Conservation (phyloP, 2,797 vertebrate species). For the Acrocephalus scirpaceus region DNA sequence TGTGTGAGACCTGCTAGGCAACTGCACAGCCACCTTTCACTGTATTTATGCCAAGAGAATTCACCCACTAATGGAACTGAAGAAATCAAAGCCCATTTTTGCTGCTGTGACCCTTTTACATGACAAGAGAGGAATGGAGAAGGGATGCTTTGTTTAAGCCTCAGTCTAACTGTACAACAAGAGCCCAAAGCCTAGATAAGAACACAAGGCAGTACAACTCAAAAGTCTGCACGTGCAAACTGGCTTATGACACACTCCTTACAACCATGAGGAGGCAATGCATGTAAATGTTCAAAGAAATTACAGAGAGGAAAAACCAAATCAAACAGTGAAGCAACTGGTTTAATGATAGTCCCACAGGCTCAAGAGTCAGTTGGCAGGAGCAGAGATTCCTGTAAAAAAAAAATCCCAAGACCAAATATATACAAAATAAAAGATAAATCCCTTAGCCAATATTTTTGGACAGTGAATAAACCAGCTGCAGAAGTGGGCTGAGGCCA, state of each 20-base stretch:
- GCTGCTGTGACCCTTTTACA: not conserved
- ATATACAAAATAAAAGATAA: constrained; percentile 53
- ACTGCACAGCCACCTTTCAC: not conserved
- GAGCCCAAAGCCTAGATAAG: not conserved
- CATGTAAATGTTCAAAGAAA: not conserved
- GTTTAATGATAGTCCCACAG: constrained; percentile 32
- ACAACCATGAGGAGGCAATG: not conserved
- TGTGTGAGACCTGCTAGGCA: not conserved
- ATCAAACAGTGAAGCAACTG: constrained; percentile 43
- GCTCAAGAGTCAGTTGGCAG: constrained; percentile 51
- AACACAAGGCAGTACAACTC: not conserved
- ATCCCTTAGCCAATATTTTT: constrained; percentile 65
- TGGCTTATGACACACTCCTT: not conserved
- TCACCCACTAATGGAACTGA: not conserved
- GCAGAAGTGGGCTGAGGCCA: constrained; percentile 60
- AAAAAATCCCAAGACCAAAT: constrained; percentile 8
- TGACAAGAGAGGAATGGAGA: not conserved
- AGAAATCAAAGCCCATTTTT: not conserved
- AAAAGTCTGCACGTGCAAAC: not conserved
- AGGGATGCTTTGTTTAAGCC: not conserved
- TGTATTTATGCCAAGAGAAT: not conserved
- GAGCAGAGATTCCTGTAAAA: constrained; percentile 39
- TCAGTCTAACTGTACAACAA: not conserved
- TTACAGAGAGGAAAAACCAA: constrained; percentile 50
- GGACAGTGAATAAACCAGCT: constrained; percentile 75